Conservation (phyloP, 2,113 vertebrate genomes). For the Brienomyrus longianalis region DNA sequence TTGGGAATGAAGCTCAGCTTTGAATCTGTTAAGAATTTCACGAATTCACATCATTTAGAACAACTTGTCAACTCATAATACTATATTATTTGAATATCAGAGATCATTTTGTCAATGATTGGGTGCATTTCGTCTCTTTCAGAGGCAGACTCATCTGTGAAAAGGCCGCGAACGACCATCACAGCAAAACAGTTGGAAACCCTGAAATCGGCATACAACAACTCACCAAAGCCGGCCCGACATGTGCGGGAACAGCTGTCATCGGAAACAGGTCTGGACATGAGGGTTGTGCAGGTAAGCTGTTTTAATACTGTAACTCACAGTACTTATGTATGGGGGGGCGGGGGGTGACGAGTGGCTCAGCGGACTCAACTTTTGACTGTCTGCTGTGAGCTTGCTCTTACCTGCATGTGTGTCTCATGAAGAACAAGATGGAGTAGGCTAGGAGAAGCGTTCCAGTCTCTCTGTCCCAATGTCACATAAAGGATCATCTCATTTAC, state of each 20-base stretch:
- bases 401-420: background rate
- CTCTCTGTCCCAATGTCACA: background rate
- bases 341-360: background rate
- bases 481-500: background rate
- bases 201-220: slow-evolving; percentile 93
- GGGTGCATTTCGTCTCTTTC: slow-evolving; percentile 25
- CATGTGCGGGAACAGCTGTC: slow-evolving; percentile 94
- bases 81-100: background rate
- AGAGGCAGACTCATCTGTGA: slow-evolving; percentile 94
- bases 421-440: background rate
- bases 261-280: slow-evolving; percentile 90
- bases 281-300: slow-evolving; percentile 91
- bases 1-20: background rate
- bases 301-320: slow-evolving; percentile 31
- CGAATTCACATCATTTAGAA: background rate
- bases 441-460: background rate
- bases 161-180: slow-evolving; percentile 92
- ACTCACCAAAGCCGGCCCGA: slow-evolving; percentile 89
- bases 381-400: background rate
- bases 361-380: background rate
- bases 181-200: slow-evolving; percentile 96
- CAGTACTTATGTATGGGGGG: slow-evolving; percentile 21
- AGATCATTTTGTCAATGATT: background rate
- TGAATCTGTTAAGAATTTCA: background rate
- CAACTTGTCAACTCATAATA: background rate